Evolutionary conservation across 1,140 invertebrate genomes (phyloP), one percentile per base, ranked within the genome.

Genomic region (Lordiphosa mommai): DNA sequence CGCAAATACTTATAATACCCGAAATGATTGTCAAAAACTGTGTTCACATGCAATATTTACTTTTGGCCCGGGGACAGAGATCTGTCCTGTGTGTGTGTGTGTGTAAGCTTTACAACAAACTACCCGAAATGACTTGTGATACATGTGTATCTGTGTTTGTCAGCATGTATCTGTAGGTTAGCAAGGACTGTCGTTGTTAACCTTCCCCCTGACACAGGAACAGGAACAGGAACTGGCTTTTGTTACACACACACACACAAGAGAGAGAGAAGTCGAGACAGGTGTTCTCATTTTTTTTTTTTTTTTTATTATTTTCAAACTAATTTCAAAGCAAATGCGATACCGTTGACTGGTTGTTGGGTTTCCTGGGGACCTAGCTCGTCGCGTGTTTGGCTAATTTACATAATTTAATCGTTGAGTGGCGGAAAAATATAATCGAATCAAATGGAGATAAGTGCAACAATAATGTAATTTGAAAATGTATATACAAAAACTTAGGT

Each of bases 381-480:
- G 10, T 53, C 50, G 50, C 50, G 50, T 53, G 50, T 43, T 53
- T 43, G 12, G 50, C 50, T 53, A 53, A 53, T 53, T 53, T 53
- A 53, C 50, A 53, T 53, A 53, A 53, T 53, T 53, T 32, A 13
- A 40, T 41, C 50, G 37, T 53, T 53, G 40, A 53, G 37, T 53
- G 50, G 38, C 50, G 50, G 38, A 53, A 53, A 52, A 53, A 53
- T 53, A 30, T 53, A 53, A 41, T 53, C 50, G 50, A 53, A 53
- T 49, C 13, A 33, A 49, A 33, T 43, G 27, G 17, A 49, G 46
- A 49, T 49, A 33, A 30, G 16, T 13, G 9, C 16, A 33, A 6
- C n/a, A 34, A 49, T 8, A 48, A 20, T 20, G 17, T 10, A 20
- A 34, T 29, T 3, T 3, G 6, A 20, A 49, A 49, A 34, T 34